Conservation (phyloP, 2,113 vertebrate species). For the Falco punctatus region DNA sequence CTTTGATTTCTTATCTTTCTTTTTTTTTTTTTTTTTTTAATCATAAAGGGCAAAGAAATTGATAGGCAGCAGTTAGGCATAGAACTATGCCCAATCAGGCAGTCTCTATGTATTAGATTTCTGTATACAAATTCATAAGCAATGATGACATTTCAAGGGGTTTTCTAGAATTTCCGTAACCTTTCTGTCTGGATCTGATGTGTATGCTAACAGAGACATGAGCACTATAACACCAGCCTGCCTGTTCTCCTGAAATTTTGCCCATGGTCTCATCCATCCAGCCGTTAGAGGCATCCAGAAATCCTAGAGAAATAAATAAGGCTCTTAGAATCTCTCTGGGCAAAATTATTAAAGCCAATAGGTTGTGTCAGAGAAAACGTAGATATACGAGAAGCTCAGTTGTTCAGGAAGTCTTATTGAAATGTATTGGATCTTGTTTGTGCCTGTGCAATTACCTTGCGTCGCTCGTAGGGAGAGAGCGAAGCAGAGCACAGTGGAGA, state of each 20-base stretch:
- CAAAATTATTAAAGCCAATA: background rate
- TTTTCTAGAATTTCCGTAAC: slow-evolving; percentile 45
- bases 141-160: slow-evolving; percentile 4
- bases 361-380: background rate
- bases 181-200: background rate
- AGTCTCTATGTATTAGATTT: background rate
- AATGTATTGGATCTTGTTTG: background rate
- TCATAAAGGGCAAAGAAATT: slow-evolving; percentile 15
- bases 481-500: background rate
- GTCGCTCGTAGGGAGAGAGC: background rate
- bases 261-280: background rate
- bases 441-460: background rate
- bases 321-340: background rate
- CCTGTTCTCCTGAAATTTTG: background rate
- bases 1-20: background rate
- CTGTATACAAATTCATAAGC: background rate
- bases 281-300: background rate
- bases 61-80: background rate
- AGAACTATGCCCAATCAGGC: background rate
- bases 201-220: background rate
- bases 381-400: accelerated
- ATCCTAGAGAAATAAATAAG: background rate
- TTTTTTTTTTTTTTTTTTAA: background rate
- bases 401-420: background rate
- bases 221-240: background rate